phyloP scores from a whole-genome alignment of 2,797 vertebrate genomes.

The Anguilla anguilla region DNA sequence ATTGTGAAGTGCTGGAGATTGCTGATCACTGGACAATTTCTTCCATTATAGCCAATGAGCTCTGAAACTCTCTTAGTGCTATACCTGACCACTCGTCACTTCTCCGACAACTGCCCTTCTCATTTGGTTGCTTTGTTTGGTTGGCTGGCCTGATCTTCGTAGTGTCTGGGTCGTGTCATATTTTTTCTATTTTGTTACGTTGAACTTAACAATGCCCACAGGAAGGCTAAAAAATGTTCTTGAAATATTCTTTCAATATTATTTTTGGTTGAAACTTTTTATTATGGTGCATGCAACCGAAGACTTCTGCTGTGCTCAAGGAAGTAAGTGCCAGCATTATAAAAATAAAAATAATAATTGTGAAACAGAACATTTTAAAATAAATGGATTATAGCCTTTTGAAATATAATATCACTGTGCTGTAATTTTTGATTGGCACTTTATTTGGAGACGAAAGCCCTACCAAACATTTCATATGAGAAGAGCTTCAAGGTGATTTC shows the following conservation, averaged over 20 bases:
- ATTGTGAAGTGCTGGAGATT: not conserved
- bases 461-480: not conserved
- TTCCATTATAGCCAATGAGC: not conserved
- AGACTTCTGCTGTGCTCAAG: no score
- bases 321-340: no score
- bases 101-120: not conserved
- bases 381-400: not conserved
- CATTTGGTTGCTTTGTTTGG: no score
- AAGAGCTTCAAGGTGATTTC: conserved; percentile 13
- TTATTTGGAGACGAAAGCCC: not conserved
- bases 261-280: no score
- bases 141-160: no score
- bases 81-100: not conserved
- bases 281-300: no score
- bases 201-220: no score
- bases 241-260: no score
- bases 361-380: not conserved
- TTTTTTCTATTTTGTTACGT: not conserved
- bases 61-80: not conserved
- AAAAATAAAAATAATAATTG: not conserved
- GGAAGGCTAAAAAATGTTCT: no score
- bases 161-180: not conserved
- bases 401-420: not conserved
- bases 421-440: not conserved
- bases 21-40: not conserved